Conservation (phyloP, 2,888 invertebrate species). For the Brenthis hecate region DNA sequence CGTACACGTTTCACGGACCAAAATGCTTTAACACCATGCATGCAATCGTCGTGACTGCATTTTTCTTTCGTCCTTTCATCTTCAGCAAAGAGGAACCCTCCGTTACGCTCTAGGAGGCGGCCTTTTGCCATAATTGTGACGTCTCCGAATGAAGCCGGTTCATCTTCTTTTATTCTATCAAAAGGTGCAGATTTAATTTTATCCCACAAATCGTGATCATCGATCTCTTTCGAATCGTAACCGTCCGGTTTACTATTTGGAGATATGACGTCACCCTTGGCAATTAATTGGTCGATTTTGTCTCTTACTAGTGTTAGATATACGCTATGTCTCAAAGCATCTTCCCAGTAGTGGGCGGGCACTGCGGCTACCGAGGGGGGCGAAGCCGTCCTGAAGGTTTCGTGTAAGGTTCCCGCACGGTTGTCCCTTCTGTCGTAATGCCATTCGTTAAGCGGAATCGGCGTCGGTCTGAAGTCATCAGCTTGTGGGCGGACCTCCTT, state of each 20-base stretch:
- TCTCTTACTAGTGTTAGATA: constrained; percentile 84
- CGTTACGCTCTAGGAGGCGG: constrained; percentile 79
- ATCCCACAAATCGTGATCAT: constrained; percentile 76
- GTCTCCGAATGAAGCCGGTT: constrained; percentile 83
- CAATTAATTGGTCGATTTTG: constrained; percentile 77
- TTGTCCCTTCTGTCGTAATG: constrained; percentile 49
- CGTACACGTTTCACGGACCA: constrained; percentile 87
- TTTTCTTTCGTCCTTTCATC: constrained; percentile 61
- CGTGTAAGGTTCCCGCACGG: constrained; percentile 56
- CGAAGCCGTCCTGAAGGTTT: constrained; percentile 52
- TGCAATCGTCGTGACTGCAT: constrained; percentile 72
- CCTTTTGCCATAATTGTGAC: constrained; percentile 85
- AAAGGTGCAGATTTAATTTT: constrained; percentile 75
- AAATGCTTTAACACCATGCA: constrained; percentile 81
- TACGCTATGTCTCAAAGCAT: constrained; percentile 85
- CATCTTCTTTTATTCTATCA: constrained; percentile 62
- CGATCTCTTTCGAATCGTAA: constrained; percentile 57
- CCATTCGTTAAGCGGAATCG: constrained; percentile 71
- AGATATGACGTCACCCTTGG: constrained; percentile 58
- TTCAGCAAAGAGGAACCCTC: constrained; percentile 82
- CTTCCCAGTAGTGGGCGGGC: constrained; percentile 84
- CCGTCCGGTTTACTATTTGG: constrained; percentile 54
- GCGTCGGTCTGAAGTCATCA: constrained; percentile 69
- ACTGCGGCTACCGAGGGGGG: constrained; percentile 50
- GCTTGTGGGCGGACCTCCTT: constrained; percentile 54